phyloP scores from a whole-genome alignment of 2,888 invertebrate genomes.

The Diploptera punctata region DNA sequence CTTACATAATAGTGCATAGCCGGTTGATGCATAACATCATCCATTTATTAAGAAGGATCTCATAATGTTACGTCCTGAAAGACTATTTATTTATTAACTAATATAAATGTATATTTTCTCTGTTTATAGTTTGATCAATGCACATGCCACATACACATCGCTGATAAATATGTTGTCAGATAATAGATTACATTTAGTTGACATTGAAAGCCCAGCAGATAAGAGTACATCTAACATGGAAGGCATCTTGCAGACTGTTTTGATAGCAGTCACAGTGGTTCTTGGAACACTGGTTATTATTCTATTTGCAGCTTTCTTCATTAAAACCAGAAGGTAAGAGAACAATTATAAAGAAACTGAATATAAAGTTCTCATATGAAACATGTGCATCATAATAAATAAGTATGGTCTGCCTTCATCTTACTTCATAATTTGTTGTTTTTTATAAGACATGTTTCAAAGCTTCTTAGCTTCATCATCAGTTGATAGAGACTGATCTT shows the following conservation, averaged over 20 bases:
- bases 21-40: no score
- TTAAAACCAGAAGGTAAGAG: constrained; percentile 64
- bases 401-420: no score
- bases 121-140: neutral
- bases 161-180: neutral
- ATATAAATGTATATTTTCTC: neutral
- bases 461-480: no score
- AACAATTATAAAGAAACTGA: no score
- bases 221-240: neutral
- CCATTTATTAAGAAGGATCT: no score
- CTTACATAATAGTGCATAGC: no score
- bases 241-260: constrained; percentile 54
- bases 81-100: neutral
- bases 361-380: no score
- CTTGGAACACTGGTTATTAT: constrained; percentile 61
- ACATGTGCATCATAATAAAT: no score
- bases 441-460: no score
- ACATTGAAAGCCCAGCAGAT: neutral
- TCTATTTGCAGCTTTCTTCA: constrained; percentile 61
- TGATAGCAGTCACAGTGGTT: constrained; percentile 61
- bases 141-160: neutral
- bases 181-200: neutral
- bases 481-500: no score
- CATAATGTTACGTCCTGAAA: no score
- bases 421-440: no score